phyloP scores from a whole-genome alignment of 1,140 invertebrate genomes.

The Drosophila elegans region DNA sequence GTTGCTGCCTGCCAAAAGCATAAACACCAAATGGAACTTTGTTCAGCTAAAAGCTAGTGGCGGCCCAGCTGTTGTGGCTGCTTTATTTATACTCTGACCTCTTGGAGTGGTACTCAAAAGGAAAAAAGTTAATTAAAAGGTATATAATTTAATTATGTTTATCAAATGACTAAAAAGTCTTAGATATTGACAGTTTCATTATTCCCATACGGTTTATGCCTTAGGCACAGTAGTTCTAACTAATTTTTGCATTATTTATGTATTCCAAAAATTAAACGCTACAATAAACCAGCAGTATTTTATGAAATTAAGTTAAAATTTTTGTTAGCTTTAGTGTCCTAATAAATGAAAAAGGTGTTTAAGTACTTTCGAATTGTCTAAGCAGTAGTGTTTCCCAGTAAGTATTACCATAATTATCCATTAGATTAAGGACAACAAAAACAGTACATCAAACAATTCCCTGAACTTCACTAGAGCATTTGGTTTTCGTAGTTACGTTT shows the following conservation, averaged over 20 bases:
- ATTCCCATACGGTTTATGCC: no score
- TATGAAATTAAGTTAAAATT: neutral
- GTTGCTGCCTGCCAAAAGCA: conserved; percentile 51
- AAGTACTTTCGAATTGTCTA: neutral
- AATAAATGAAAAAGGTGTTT: neutral
- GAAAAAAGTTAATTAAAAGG: no score
- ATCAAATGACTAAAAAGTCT: no score
- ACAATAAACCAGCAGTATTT: neutral
- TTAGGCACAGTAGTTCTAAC: no score
- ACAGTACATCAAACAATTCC: neutral
- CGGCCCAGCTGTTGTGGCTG: conserved; percentile 29
- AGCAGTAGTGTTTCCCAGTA: neutral
- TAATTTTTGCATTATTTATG: no score
- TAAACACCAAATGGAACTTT: conserved; percentile 70
- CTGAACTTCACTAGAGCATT: conserved; percentile 9
- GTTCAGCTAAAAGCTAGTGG: conserved; percentile 37
- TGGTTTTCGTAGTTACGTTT: conserved; percentile 14
- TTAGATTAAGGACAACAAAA: neutral
- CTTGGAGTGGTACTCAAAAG: no score
- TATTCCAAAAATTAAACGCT: no score
- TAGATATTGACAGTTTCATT: no score
- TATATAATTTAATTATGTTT: no score
- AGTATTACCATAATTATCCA: conserved; percentile 1
- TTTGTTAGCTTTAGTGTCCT: neutral
- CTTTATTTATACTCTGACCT: conserved; percentile 26